A percentile compares a stretch with the other conserved stretches of the same genome.
phyloP scores from a whole-genome alignment of 2,113 vertebrate species.

The Pluvialis apricaria region DNA sequence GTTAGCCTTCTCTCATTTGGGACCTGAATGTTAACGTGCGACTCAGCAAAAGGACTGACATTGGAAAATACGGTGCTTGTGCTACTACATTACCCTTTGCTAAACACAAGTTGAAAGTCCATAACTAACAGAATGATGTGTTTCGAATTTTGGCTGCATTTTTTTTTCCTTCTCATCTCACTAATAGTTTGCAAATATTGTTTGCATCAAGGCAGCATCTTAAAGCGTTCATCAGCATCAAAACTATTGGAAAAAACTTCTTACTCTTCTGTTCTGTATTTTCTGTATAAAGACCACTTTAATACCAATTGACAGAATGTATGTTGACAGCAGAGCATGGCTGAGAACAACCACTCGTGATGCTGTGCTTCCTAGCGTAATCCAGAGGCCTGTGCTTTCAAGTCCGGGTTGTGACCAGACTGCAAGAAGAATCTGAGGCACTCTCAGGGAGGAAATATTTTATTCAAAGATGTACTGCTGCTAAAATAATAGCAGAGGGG shows the following conservation, averaged over 20 bases:
- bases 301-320: background rate
- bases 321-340: background rate
- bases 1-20: background rate
- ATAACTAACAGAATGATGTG: background rate
- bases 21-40: background rate
- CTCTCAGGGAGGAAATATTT: background rate
- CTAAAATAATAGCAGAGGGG: constrained; percentile 22
- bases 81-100: background rate
- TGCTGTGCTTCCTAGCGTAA: background rate
- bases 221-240: background rate
- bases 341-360: background rate
- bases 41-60: background rate
- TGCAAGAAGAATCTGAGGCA: background rate
- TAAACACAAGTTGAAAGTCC: background rate
- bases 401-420: background rate
- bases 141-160: background rate
- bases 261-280: background rate
- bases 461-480: background rate
- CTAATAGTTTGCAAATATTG: background rate
- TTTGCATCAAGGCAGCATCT: background rate
- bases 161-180: background rate
- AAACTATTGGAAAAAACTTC: background rate
- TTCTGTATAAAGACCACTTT: background rate
- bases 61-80: background rate
- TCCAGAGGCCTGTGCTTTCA: background rate